These are phyloP conservation scores for Papilio gigon DNA, from an alignment of 2,888 invertebrate species.

Conservation along the genomic window DNA sequence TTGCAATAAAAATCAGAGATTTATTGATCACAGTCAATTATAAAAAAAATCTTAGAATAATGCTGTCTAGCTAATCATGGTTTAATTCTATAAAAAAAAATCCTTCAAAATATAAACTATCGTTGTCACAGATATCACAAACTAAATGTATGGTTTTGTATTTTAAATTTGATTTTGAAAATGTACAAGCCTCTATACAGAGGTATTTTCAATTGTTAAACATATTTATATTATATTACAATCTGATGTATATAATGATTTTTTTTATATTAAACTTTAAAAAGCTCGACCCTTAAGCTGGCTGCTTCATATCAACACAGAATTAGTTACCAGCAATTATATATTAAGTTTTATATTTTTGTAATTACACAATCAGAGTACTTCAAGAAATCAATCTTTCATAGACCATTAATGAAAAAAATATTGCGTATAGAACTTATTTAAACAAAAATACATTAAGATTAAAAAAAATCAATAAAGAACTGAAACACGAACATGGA, in stretches of 20 bases:
- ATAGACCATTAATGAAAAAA: neutral
- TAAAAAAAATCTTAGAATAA: neutral
- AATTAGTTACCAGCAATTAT: constrained; percentile 17
- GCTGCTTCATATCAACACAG: constrained; percentile 31
- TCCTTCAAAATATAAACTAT: constrained; percentile 8
- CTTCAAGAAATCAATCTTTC: neutral
- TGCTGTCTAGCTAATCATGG: neutral
- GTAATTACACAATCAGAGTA: neutral
- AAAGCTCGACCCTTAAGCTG: constrained; percentile 37
- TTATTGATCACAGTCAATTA: no score
- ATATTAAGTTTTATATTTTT: constrained; percentile 14
- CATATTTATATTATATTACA: constrained; percentile 28
- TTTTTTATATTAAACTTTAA: constrained; percentile 24
- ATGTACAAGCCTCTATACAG: constrained; percentile 14
- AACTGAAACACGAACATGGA: neutral
- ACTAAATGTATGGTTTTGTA: constrained; percentile 8
- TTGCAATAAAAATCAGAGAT: no score
- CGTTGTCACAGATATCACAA: constrained; percentile 39
- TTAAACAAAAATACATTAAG: neutral
- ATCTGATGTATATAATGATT: constrained; percentile 32
- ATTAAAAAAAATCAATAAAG: neutral
- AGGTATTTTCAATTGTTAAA: constrained; percentile 20
- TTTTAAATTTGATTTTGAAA: constrained; percentile 26
- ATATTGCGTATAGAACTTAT: neutral
- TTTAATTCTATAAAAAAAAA: constrained; percentile 21